Conservation (phyloP, 2,113 vertebrate genomes). For the Peucedramus taeniatus region DNA sequence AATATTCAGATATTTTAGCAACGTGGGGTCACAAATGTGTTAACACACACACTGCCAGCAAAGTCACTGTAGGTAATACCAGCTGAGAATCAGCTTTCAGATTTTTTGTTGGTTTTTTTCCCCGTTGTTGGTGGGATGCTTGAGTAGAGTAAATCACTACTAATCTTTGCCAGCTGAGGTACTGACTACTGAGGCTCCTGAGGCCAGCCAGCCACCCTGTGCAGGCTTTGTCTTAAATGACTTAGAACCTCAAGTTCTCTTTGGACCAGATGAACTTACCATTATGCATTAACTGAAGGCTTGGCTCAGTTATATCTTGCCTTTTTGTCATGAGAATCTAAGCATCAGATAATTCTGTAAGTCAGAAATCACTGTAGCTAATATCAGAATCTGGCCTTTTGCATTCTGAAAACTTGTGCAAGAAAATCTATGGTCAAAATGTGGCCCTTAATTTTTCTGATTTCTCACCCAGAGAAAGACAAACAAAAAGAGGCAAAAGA, state of each 20-base stretch:
- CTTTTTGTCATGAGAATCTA: not conserved
- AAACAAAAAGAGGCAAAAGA: not conserved
- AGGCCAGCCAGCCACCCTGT: not conserved
- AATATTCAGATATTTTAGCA: not conserved
- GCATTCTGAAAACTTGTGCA: not conserved
- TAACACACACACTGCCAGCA: not conserved
- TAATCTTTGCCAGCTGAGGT: constrained; percentile 2
- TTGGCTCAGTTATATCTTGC: not conserved
- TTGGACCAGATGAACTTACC: not conserved
- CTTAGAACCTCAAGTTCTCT: not conserved
- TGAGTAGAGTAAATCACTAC: not conserved
- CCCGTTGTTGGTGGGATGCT: not conserved
- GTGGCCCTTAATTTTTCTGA: not conserved
- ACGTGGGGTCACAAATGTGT: not conserved
- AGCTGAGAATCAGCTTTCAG: not conserved
- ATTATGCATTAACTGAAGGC: not conserved
- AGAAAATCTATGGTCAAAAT: not conserved
- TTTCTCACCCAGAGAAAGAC: not conserved
- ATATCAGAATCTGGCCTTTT: not conserved
- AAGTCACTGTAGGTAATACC: not conserved
- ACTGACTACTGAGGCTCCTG: not conserved
- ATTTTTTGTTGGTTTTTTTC: not conserved
- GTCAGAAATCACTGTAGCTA: not conserved
- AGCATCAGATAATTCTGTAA: not conserved
- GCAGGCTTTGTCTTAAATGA: not conserved